These are phyloP conservation scores for Stomorhina lunata DNA, from an alignment of 2,888 invertebrate genomes.

Conservation along the genomic window DNA sequence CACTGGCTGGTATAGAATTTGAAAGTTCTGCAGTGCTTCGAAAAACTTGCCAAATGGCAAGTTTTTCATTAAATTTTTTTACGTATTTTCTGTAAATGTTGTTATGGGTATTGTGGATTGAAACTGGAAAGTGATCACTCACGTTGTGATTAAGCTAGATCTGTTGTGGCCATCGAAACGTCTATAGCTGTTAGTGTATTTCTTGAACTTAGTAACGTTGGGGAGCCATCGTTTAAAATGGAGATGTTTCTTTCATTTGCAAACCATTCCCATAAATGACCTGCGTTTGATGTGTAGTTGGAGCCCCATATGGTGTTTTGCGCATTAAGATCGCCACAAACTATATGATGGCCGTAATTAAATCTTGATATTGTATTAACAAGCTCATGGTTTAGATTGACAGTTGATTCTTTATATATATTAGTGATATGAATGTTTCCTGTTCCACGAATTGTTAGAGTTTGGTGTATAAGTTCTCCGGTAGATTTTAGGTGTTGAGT, in stretches of 20 bases:
- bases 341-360: not conserved
- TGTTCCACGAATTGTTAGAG: not conserved
- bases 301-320: conserved; percentile 42
- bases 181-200: conserved; percentile 45
- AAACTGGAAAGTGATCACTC: conserved; percentile 5
- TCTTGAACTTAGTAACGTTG: conserved; percentile 25
- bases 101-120: not conserved
- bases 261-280: conserved; percentile 19
- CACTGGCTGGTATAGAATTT: not conserved
- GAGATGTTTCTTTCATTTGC: not conserved
- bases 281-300: not conserved
- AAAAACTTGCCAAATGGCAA: not conserved
- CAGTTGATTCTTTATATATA: conserved; percentile 1
- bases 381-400: not conserved
- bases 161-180: conserved; percentile 12
- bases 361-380: not conserved
- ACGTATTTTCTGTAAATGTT: not conserved
- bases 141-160: not conserved
- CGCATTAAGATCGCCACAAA: conserved; percentile 38
- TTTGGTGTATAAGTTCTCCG: conserved; percentile 12
- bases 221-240: conserved; percentile 38
- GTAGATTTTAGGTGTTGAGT: not conserved
- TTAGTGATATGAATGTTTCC: not conserved
- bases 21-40: not conserved
- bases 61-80: not conserved